phyloP scores from a whole-genome alignment of 1,140 invertebrate species.

The Trichogramma pretiosum region DNA sequence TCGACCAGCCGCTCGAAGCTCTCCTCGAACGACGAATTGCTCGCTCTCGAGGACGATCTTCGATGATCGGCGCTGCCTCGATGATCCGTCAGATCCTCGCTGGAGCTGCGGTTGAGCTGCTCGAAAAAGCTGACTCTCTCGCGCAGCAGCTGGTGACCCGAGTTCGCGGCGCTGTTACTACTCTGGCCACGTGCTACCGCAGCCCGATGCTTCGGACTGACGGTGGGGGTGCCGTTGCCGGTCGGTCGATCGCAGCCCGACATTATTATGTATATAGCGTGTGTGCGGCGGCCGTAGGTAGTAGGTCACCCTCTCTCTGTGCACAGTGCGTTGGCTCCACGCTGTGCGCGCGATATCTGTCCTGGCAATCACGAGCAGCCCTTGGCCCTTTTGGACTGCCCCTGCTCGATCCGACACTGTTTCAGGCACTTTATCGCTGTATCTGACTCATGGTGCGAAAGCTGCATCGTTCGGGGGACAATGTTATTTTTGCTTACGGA shows the following conservation, averaged over 20 bases:
- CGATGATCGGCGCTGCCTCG: slow-evolving; percentile 19
- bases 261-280: too few relatives aligned
- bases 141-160: slow-evolving; percentile 50
- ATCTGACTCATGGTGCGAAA: too few relatives aligned
- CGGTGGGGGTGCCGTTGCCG: slow-evolving; percentile 16
- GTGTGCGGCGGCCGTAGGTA: too few relatives aligned
- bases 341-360: too few relatives aligned
- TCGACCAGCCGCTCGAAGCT: slow-evolving; percentile 50
- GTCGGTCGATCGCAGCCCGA: too few relatives aligned
- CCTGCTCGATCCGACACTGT: too few relatives aligned
- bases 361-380: background rate
- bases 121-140: slow-evolving; percentile 70
- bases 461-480: too few relatives aligned
- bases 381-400: background rate
- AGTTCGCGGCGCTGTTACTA: too few relatives aligned
- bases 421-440: too few relatives aligned
- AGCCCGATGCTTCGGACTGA: slow-evolving; percentile 6
- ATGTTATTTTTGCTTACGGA: too few relatives aligned
- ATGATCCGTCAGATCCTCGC: slow-evolving; percentile 33
- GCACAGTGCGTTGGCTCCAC: too few relatives aligned
- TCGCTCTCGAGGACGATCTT: slow-evolving; percentile 26
- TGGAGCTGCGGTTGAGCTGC: slow-evolving; percentile 46
- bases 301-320: too few relatives aligned
- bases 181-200: slow-evolving; percentile 25
- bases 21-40: slow-evolving; percentile 47